Conservation (phyloP, 2,888 invertebrate genomes). For the Autographa pulchrina region DNA sequence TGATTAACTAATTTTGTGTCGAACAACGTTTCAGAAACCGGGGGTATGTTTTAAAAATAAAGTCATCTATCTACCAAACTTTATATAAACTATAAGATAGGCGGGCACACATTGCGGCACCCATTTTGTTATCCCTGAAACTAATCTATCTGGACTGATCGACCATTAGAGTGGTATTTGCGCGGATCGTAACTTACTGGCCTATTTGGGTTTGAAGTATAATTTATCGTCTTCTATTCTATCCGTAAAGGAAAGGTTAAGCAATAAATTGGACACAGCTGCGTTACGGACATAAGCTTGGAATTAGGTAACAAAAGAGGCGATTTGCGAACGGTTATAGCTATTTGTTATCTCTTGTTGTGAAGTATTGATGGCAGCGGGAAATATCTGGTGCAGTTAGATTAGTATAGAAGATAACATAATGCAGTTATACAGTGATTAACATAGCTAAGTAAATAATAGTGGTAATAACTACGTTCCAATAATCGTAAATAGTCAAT, state of each 20-base stretch:
- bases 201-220: constrained; percentile 88
- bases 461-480: too few species aligned
- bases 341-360: constrained; percentile 65
- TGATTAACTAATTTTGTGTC: too few species aligned
- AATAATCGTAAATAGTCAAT: too few species aligned
- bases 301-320: constrained; percentile 85
- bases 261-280: constrained; percentile 85
- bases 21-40: too few species aligned
- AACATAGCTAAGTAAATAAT: too few species aligned
- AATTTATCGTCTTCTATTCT: constrained; percentile 89
- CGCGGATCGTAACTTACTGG: constrained; percentile 82
- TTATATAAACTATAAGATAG: background rate
- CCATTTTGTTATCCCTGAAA: constrained; percentile 52
- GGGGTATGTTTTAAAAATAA: too few species aligned
- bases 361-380: constrained; percentile 32
- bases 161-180: constrained; percentile 81
- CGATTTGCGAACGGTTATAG: constrained; percentile 79
- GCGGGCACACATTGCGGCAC: background rate
- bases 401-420: background rate
- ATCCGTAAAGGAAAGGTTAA: constrained; percentile 86
- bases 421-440: too few species aligned
- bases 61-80: background rate
- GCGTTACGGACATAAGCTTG: constrained; percentile 83
- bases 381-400: background rate
- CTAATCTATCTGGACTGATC: constrained; percentile 83